Evolutionary conservation across 2,888 invertebrate genomes (phyloP).

Genomic region (Ochlodes sylvanus): DNA sequence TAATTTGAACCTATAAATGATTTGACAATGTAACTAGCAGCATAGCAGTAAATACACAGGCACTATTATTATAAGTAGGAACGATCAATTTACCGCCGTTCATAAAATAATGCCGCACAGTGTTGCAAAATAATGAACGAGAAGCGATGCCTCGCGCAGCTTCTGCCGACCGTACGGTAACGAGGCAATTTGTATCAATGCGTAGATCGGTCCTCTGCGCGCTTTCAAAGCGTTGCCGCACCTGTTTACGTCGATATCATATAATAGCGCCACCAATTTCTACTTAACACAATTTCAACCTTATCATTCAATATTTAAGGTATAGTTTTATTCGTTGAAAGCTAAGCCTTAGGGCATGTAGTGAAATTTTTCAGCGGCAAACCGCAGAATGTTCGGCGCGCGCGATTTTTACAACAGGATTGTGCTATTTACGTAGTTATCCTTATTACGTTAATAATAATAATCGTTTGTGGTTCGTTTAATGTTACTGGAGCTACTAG

Average conservation of each 20-base stretch:
- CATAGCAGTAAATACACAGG: neutral
- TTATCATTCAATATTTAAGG: conserved; percentile 41
- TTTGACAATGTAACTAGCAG: neutral
- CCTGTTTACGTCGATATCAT: conserved; percentile 72
- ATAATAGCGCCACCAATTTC: conserved; percentile 55
- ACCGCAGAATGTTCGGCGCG: conserved; percentile 72
- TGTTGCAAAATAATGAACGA: conserved; percentile 21
- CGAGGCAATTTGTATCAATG: conserved; percentile 75
- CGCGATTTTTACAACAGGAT: conserved; percentile 41
- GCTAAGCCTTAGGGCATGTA: conserved; percentile 18
- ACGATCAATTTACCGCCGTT: neutral
- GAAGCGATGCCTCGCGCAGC: neutral
- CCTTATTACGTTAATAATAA: conserved; percentile 32
- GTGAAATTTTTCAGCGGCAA: conserved; percentile 65
- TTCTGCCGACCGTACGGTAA: conserved; percentile 38
- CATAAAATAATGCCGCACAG: conserved; percentile 4
- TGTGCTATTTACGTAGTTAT: conserved; percentile 27
- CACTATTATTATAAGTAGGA: neutral
- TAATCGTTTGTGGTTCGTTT: conserved; percentile 21
- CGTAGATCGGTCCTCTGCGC: conserved; percentile 65
- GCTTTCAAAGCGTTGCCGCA: conserved; percentile 73
- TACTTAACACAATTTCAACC: conserved; percentile 43
- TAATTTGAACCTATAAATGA: too few species aligned
- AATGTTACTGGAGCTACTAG: conserved; percentile 1
- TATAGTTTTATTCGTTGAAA: conserved; percentile 39